phyloP scores from a whole-genome alignment of 2,888 invertebrate species.

The Chloroclysta siterata region DNA sequence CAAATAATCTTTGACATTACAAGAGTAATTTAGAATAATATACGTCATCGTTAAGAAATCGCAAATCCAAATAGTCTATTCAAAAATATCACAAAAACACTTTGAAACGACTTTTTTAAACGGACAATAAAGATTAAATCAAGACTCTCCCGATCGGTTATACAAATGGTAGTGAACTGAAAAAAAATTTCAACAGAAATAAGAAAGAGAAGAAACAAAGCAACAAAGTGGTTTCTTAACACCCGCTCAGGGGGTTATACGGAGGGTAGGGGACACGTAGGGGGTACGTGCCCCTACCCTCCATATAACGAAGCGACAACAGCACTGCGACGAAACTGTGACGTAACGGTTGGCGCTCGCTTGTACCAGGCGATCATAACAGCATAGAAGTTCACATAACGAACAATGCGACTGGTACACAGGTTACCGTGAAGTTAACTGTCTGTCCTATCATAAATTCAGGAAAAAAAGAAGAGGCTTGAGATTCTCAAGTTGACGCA shows the following conservation, averaged over 20 bases:
- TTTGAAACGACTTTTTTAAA: too few relatives aligned
- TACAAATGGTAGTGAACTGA: too few relatives aligned
- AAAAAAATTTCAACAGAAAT: not conserved
- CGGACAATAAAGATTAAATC: too few relatives aligned
- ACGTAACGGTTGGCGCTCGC: constrained; percentile 43
- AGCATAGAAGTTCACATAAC: constrained; percentile 23
- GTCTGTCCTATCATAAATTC: not conserved
- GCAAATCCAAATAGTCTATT: too few relatives aligned
- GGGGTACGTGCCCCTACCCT: constrained; percentile 13
- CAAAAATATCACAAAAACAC: too few relatives aligned
- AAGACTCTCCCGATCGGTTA: too few relatives aligned
- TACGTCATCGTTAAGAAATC: too few relatives aligned
- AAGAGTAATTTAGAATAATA: too few relatives aligned
- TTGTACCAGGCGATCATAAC: constrained; percentile 44
- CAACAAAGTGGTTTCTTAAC: not conserved
- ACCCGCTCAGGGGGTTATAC: constrained; percentile 4
- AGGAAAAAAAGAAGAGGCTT: not conserved
- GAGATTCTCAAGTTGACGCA: not conserved
- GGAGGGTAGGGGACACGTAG: too few relatives aligned
- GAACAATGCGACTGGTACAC: constrained; percentile 18
- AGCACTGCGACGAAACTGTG: constrained; percentile 37
- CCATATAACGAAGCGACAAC: constrained; percentile 16
- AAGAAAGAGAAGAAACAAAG: not conserved
- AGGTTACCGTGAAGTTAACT: constrained; percentile 6
- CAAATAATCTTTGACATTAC: too few relatives aligned